A percentile compares a stretch with the other conserved stretches of the same genome.
phyloP scores from a whole-genome alignment of 2,888 invertebrate species.

The Gastrophysa polygoni region DNA sequence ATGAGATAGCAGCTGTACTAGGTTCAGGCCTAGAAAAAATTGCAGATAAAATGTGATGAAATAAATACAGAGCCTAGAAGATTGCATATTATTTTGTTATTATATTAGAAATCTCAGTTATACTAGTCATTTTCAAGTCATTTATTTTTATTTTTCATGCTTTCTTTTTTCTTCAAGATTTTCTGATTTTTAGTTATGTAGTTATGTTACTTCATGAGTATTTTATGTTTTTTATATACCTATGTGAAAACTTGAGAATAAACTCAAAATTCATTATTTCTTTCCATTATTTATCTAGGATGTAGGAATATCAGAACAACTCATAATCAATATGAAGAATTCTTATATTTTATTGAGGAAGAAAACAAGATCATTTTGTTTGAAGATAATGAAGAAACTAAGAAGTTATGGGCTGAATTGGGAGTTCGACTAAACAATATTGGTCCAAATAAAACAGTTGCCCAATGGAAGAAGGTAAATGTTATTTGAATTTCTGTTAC shows the following conservation, averaged over 20 bases:
- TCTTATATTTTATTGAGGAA: constrained; percentile 2
- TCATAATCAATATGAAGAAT: constrained; percentile 4
- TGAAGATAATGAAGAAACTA: constrained; percentile 2
- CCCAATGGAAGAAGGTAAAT: background rate
- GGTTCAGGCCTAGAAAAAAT: background rate
- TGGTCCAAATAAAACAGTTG: constrained; percentile 2
- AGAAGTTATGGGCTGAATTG: constrained; percentile 1
- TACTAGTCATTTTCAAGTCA: background rate
- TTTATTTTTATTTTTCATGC: background rate
- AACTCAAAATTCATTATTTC: background rate
- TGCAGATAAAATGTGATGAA: constrained; percentile 1
- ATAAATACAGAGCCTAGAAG: background rate
- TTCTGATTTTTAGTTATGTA: background rate
- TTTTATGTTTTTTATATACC: no score
- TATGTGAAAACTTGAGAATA: background rate
- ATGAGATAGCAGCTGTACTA: constrained; percentile 1
- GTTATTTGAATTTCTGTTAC: background rate
- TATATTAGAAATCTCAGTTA: background rate
- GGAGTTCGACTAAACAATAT: constrained; percentile 6
- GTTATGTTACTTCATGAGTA: background rate
- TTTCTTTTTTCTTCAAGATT: background rate
- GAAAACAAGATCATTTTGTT: constrained; percentile 5
- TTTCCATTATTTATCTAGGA: constrained; percentile 4
- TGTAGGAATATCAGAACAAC: constrained; percentile 4
- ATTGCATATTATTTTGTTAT: background rate